These are phyloP conservation scores for Cosmopolites sordidus DNA, from an alignment of 2,888 invertebrate genomes.

Conservation along the genomic window DNA sequence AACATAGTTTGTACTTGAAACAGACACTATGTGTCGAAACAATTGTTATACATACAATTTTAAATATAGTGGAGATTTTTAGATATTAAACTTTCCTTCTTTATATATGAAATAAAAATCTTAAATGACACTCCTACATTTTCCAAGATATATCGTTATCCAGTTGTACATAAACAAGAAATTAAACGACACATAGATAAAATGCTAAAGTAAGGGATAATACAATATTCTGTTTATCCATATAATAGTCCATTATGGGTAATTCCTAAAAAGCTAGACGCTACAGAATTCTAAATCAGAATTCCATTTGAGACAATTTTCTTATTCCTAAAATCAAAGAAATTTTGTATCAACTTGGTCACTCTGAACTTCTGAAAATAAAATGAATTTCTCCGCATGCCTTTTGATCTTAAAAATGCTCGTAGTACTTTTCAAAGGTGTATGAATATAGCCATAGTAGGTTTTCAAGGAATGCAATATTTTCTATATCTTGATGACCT, in stretches of 20 bases:
- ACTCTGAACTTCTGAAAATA: no score
- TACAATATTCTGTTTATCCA: neutral
- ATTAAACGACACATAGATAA: conserved; percentile 33
- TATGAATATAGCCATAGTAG: conserved; percentile 16
- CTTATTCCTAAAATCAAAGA: conserved; percentile 13
- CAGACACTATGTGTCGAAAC: no score
- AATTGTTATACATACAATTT: no score
- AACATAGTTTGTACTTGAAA: no score
- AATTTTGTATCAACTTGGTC: conserved; percentile 14
- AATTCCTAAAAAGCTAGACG: no score
- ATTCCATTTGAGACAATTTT: conserved; percentile 25
- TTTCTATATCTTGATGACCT: conserved; percentile 36
- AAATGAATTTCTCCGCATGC: no score
- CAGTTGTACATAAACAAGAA: conserved; percentile 33
- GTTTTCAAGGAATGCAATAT: conserved; percentile 15
- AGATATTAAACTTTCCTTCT: no score
- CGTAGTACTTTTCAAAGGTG: conserved; percentile 28
- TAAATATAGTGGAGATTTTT: no score
- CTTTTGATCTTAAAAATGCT: no score
- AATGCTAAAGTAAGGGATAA: conserved; percentile 30
- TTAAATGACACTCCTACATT: neutral
- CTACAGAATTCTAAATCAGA: conserved; percentile 38
- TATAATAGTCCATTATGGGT: neutral
- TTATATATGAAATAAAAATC: neutral
- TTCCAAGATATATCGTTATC: conserved; percentile 31